Evolutionary conservation across 2,888 invertebrate genomes (phyloP).

Genomic region (Himalopsyche kuldschensis): DNA sequence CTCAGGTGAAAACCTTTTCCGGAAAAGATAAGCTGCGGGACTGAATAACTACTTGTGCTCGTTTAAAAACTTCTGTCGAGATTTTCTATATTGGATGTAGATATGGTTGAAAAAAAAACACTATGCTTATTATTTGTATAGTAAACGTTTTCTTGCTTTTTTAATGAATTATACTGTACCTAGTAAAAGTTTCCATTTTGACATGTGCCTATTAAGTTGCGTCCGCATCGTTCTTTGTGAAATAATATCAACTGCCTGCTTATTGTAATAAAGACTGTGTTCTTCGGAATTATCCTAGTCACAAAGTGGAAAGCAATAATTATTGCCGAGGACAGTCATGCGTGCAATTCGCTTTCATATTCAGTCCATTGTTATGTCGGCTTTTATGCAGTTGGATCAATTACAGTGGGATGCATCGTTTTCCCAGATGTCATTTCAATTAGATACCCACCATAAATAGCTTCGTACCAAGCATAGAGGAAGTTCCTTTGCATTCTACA

Average conservation of each 20-base stretch:
- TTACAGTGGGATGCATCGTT: slow-evolving; percentile 5
- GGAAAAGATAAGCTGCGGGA: no score
- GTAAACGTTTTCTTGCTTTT: no score
- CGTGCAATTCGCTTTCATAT: slow-evolving; percentile 15
- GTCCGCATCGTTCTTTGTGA: background rate
- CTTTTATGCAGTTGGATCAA: slow-evolving; percentile 21
- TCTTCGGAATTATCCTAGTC: slow-evolving; percentile 22
- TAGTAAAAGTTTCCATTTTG: background rate
- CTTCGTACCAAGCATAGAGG: no score
- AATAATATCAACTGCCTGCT: background rate
- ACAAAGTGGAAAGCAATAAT: slow-evolving; percentile 28
- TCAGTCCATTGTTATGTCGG: slow-evolving; percentile 11
- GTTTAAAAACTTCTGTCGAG: no score
- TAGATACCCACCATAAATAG: background rate
- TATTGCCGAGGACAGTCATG: slow-evolving; percentile 17
- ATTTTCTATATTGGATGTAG: no score
- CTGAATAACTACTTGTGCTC: no score
- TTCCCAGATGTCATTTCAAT: slow-evolving; percentile 31
- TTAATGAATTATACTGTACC: background rate
- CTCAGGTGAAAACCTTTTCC: no score
- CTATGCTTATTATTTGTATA: no score
- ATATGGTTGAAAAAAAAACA: no score
- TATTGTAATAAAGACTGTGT: slow-evolving; percentile 8
- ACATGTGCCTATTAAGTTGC: background rate
- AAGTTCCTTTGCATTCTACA: no score